A percentile compares a stretch with the other conserved stretches of the same genome.
Conservation (phyloP, 2,113 vertebrate species). For the Hypanus sabinus region DNA sequence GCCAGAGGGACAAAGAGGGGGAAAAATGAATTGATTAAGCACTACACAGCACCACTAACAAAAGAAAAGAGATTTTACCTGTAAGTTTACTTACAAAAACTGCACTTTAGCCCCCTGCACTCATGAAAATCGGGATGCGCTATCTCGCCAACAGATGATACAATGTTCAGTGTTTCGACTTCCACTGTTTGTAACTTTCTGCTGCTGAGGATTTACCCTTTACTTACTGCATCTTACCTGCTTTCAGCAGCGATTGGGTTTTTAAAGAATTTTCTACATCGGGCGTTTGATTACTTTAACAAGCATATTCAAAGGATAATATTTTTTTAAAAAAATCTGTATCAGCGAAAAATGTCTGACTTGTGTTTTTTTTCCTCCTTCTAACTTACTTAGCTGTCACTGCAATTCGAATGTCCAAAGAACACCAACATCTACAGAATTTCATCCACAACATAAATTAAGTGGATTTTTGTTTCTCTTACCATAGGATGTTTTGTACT, state of each 20-base stretch:
- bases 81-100: conserved; percentile 37
- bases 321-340: background rate
- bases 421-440: background rate
- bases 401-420: conserved; percentile 28
- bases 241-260: conserved; percentile 35
- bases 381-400: conserved; percentile 2
- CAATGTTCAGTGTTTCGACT: conserved; percentile 38
- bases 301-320: conserved; percentile 32
- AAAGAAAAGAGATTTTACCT: conserved; percentile 42
- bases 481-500: background rate
- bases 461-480: background rate
- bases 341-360: conserved; percentile 33
- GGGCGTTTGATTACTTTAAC: conserved; percentile 37
- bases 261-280: conserved; percentile 31
- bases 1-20: conserved; percentile 5
- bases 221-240: conserved; percentile 38
- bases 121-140: conserved; percentile 36
- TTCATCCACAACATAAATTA: background rate
- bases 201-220: conserved; percentile 37
- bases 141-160: conserved; percentile 37
- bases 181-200: conserved; percentile 37
- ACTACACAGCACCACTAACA: conserved; percentile 45
- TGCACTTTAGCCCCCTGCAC: conserved; percentile 37
- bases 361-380: conserved; percentile 18
- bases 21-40: conserved; percentile 37